A percentile compares a stretch with the other conserved stretches of the same genome.
Conservation (phyloP, 2,113 vertebrate genomes). For the Phylloscopus whistleri region DNA sequence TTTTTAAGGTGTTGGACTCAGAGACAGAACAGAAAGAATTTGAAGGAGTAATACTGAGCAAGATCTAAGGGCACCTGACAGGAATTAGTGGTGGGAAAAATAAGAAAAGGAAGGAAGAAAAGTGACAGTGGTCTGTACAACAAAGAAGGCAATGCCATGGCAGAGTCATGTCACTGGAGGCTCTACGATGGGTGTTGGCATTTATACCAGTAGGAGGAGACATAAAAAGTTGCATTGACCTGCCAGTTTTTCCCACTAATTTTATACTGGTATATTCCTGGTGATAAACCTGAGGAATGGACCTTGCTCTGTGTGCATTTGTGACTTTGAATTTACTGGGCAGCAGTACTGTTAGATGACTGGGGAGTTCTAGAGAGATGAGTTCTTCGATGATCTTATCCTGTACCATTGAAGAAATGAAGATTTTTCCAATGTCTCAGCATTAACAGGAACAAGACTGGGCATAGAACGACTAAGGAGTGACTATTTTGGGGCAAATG, state of each 20-base stretch:
- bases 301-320: neutral
- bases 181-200: fast-evolving
- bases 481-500: neutral
- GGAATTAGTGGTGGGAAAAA: neutral
- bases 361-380: neutral
- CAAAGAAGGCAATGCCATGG: neutral
- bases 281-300: neutral
- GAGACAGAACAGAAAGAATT: neutral
- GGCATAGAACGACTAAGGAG: neutral
- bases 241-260: neutral
- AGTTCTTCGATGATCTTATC: neutral
- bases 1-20: neutral
- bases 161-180: neutral
- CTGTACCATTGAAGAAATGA: neutral
- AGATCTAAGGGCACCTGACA: neutral
- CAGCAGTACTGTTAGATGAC: neutral
- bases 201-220: neutral
- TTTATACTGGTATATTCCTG: neutral
- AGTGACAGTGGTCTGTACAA: neutral
- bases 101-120: neutral
- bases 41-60: neutral
- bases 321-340: neutral
- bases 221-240: neutral
- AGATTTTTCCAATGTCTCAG: neutral
- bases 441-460: neutral